Conservation (phyloP, 2,797 vertebrate genomes). For the Hippoglossus hippoglossus region DNA sequence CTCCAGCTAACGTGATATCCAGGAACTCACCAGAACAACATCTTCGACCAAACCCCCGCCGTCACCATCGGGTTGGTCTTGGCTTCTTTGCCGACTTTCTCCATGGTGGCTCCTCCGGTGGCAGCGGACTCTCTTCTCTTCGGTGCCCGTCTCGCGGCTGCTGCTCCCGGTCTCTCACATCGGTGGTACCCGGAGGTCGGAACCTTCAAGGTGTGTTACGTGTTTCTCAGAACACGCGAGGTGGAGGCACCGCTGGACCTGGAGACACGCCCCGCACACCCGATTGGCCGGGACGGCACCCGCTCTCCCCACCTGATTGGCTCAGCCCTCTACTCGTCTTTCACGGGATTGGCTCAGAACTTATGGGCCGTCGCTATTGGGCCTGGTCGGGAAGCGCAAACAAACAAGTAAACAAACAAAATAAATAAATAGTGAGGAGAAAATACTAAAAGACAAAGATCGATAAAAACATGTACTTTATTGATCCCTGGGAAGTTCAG, state of each 20-base stretch:
- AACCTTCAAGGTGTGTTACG: neutral
- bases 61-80: conserved; percentile 74
- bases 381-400: no score
- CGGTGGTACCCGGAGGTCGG: neutral
- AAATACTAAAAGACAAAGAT: no score
- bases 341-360: conserved; percentile 23
- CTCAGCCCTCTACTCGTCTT: accelerated
- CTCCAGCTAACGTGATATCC: neutral
- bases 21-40: conserved; percentile 79
- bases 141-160: neutral
- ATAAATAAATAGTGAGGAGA: no score
- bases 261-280: neutral
- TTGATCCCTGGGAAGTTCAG: no score
- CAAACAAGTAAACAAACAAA: no score
- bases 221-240: neutral
- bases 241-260: neutral
- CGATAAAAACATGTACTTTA: no score
- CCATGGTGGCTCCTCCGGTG: conserved; percentile 44
- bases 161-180: neutral
- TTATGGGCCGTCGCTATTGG: no score
- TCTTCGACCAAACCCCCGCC: conserved; percentile 65
- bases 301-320: conserved; percentile 21
- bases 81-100: conserved; percentile 22
- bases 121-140: neutral
- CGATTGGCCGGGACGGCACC: conserved; percentile 41